Evolutionary conservation across 2,888 invertebrate genomes (phyloP).

Genomic region (Nephrotoma flavescens): DNA sequence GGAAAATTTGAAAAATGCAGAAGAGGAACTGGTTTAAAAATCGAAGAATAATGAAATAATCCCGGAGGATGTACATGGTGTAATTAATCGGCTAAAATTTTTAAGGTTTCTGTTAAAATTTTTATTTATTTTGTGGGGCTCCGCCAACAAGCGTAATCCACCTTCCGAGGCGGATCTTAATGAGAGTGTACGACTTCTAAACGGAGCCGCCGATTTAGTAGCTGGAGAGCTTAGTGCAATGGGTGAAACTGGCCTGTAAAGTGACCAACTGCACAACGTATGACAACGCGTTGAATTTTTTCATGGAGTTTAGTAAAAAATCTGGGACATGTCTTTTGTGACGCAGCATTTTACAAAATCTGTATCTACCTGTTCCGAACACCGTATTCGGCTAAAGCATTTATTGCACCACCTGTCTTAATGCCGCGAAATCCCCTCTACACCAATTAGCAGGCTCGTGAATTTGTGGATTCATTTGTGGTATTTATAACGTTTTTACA

Average conservation of each 20-base stretch:
- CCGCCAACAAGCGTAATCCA: no score
- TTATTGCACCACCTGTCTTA: slow-evolving; percentile 83
- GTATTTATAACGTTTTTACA: no score
- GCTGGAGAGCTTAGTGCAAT: slow-evolving; percentile 67
- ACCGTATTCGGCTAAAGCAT: slow-evolving; percentile 53
- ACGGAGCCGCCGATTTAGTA: slow-evolving; percentile 69
- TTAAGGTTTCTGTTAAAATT: slow-evolving; percentile 75
- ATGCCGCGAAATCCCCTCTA: slow-evolving; percentile 51
- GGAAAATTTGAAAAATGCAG: slow-evolving; percentile 69
- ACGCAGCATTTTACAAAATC: slow-evolving; percentile 72
- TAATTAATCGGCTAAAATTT: slow-evolving; percentile 72
- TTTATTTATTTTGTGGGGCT: slow-evolving; percentile 36
- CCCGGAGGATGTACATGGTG: slow-evolving; percentile 46
- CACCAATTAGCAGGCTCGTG: slow-evolving; percentile 21
- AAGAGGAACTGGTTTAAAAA: slow-evolving; percentile 72
- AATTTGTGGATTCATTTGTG: no score
- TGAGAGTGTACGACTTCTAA: no score
- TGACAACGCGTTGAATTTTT: slow-evolving; percentile 81
- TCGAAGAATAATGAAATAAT: slow-evolving; percentile 32
- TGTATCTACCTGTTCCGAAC: slow-evolving; percentile 41
- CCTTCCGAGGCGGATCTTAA: slow-evolving; percentile 36
- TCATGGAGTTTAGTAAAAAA: slow-evolving; percentile 80
- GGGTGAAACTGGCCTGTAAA: slow-evolving; percentile 68
- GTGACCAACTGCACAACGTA: slow-evolving; percentile 63
- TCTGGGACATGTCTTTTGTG: slow-evolving; percentile 81